These are phyloP conservation scores for Anthonomus grandis DNA, from an alignment of 1,140 invertebrate genomes.

Conservation along the genomic window DNA sequence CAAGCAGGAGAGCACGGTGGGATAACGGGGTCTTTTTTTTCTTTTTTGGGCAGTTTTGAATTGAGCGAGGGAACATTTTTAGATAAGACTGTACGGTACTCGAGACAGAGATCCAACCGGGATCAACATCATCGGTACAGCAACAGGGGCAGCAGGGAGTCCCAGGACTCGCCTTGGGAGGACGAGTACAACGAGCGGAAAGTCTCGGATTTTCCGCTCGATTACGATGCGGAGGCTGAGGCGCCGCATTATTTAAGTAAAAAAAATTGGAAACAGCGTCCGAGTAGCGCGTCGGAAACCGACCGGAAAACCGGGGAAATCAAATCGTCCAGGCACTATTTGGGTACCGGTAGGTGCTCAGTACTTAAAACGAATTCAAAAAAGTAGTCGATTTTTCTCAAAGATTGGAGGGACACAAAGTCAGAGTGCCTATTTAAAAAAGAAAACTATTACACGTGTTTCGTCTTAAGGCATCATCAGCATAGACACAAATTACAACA, in stretches of 20 bases:
- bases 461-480: too few relatives aligned
- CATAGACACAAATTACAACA: too few relatives aligned
- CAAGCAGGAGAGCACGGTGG: constrained; percentile 36
- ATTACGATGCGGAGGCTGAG: constrained; percentile 42
- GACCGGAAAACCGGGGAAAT: constrained; percentile 53
- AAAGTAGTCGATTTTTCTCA: too few relatives aligned
- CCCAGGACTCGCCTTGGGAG: constrained; percentile 56
- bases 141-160: constrained; percentile 46
- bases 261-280: constrained; percentile 60
- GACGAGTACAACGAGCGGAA: too few relatives aligned
- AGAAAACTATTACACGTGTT: too few relatives aligned
- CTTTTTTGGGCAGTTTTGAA: not conserved
- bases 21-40: not conserved
- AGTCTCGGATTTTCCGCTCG: constrained; percentile 45
- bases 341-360: constrained; percentile 38
- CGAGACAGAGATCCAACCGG: constrained; percentile 30
- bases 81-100: constrained; percentile 39
- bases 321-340: constrained; percentile 47
- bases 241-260: constrained; percentile 52
- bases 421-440: too few relatives aligned
- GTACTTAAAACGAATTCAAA: too few relatives aligned
- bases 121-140: constrained; percentile 47
- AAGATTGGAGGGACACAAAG: too few relatives aligned
- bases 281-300: constrained; percentile 59
- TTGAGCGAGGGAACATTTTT: not conserved